Conservation (phyloP, 2,797 vertebrate species). For the Erethizon dorsatum region DNA sequence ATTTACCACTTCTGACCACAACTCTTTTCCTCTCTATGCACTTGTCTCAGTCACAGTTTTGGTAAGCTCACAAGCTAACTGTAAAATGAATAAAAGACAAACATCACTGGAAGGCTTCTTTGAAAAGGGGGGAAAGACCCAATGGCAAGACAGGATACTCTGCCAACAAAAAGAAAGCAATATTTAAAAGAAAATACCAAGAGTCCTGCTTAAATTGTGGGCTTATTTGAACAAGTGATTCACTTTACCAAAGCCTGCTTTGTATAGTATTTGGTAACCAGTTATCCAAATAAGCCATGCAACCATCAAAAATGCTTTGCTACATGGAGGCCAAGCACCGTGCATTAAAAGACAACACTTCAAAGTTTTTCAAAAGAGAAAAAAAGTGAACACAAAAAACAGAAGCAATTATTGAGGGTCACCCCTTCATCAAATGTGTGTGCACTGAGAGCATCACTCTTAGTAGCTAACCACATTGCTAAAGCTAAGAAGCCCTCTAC, state of each 20-base stretch:
- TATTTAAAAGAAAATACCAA: background rate
- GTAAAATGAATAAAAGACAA: background rate
- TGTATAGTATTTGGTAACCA: background rate
- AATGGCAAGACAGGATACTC: background rate
- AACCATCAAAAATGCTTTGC: background rate
- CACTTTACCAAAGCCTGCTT: background rate
- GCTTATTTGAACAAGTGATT: background rate
- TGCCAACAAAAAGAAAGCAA: background rate
- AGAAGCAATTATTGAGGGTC: background rate
- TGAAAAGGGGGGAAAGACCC: background rate
- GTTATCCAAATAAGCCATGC: background rate
- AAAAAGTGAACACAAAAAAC: background rate
- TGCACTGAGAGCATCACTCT: background rate
- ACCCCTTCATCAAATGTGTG: background rate
- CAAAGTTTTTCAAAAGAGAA: background rate
- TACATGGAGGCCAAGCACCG: background rate
- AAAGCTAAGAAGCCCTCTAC: background rate
- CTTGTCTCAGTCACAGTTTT: background rate
- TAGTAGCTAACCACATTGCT: background rate
- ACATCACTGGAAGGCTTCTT: background rate
- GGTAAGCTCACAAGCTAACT: background rate
- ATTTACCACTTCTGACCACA: background rate
- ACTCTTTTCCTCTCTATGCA: background rate
- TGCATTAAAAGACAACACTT: background rate
- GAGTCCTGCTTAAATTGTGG: background rate